These are phyloP conservation scores for Carduelis carduelis DNA, from an alignment of 2,797 vertebrate genomes.

Conservation along the genomic window DNA sequence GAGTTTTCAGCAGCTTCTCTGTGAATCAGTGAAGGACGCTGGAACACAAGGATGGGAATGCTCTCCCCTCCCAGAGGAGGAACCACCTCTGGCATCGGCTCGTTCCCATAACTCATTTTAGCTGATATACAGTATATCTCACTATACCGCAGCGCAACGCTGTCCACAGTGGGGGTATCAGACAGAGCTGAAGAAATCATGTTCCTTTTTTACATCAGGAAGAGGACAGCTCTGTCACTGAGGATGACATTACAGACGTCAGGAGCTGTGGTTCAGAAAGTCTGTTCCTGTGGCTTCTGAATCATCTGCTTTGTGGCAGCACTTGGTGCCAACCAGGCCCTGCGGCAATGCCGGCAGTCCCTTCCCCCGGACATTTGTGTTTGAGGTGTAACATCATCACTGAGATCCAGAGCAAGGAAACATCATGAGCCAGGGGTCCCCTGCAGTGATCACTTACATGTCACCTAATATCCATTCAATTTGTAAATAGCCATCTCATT, in stretches of 20 bases:
- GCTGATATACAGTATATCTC: neutral
- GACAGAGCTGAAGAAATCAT: neutral
- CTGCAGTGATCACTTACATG: neutral
- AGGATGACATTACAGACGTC: neutral
- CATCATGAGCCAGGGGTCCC: neutral
- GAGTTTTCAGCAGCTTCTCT: neutral
- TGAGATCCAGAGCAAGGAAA: neutral
- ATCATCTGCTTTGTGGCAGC: neutral
- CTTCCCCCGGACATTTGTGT: neutral
- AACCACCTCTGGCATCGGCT: neutral
- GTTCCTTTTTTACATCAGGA: neutral
- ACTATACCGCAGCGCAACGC: accelerated
- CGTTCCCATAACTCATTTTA: neutral
- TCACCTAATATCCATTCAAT: neutral
- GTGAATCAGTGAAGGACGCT: neutral
- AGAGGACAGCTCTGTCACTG: neutral
- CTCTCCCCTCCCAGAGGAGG: neutral
- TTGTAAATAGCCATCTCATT: neutral
- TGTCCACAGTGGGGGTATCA: neutral
- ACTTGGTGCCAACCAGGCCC: neutral
- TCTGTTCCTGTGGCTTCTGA: neutral
- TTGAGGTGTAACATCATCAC: neutral
- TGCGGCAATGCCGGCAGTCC: accelerated
- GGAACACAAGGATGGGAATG: neutral
- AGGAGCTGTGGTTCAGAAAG: neutral